Evolutionary conservation across 2,797 vertebrate genomes (phyloP), one percentile per base, ranked within the genome.

Genomic region (Leptatherina wallacei): DNA sequence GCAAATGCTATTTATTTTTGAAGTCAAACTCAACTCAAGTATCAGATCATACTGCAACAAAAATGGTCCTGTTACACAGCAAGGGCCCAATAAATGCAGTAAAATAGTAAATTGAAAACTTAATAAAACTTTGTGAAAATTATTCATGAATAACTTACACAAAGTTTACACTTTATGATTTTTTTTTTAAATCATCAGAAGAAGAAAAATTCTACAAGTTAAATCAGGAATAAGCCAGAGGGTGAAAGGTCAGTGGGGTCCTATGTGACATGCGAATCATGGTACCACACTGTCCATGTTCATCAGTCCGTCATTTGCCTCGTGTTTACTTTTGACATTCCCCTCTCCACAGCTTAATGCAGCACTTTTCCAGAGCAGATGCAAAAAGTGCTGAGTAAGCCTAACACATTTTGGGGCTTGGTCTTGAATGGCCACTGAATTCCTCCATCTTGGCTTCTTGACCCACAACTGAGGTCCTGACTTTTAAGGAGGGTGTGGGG

Each of bases 341-440:
- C 57, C 63, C 65, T 29, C 44, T 22, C 40, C 55, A 5, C 2
- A 1, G 73, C 69, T 80, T 79, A 90, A 49, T 52, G 3, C 54
- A 60, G 71, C 81, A 85, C 68, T 81, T 83, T 88, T 87, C 69
- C 66, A 83, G 32, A 87, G 81, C 88, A 90, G 88, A 89, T 90
- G 90, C 51, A 59, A 66, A 68, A 69, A 68, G 59, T 87, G 89
- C 89, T 89, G 84, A 89, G 73, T 88, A 88, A 88, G 86, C 67
- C 7, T 0, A 78, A 89, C 38, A 42, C 38, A 42, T 42, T 42
- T 42, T 14, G 14, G 38, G 38, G 81, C 65, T 65, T 72, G 73
- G 55, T 71, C 75, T 65, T 42, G 65, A 59, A 81, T 85, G 82
- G 82, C 74, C 65, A 63, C 52, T 73, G 81, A 88, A 81, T 81